Conservation (phyloP, 2,113 vertebrate species). For the Tupaia tana region DNA sequence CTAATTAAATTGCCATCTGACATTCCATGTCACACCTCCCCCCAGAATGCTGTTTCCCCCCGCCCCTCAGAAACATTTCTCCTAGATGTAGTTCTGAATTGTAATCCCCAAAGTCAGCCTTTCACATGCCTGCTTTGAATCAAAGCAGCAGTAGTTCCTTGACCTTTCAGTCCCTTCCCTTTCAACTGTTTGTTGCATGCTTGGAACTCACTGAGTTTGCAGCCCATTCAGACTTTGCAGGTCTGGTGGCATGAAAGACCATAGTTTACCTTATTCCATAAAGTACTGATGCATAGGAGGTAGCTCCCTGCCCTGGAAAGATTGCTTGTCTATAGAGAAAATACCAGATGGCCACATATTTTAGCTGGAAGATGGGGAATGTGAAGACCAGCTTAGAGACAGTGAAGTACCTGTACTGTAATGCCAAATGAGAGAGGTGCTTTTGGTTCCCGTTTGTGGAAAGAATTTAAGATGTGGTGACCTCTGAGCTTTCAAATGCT, state of each 20-base stretch:
- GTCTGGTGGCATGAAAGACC: not conserved
- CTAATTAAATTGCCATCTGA: not conserved
- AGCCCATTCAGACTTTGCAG: not conserved
- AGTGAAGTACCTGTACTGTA: not conserved
- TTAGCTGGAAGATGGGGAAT: not conserved
- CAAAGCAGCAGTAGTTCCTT: not conserved
- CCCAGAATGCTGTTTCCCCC: not conserved
- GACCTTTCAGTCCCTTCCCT: not conserved
- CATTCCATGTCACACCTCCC: not conserved
- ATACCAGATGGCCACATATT: not conserved
- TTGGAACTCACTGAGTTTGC: not conserved
- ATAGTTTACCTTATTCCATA: not conserved
- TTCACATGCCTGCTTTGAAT: not conserved
- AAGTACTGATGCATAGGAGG: not conserved
- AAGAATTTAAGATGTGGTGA: not conserved
- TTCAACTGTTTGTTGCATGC: not conserved
- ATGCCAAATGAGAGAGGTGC: not conserved
- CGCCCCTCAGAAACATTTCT: not conserved
- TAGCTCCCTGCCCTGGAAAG: not conserved
- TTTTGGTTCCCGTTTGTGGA: not conserved
- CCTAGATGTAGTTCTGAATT: not conserved
- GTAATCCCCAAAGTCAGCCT: constrained; percentile 29
- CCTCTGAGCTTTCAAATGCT: not conserved
- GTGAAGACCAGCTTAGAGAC: not conserved
- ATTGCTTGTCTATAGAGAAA: not conserved